A percentile compares a stretch with the other conserved stretches of the same genome.
Conservation (phyloP, 2,888 invertebrate species). For the Spisula subtruncata region DNA sequence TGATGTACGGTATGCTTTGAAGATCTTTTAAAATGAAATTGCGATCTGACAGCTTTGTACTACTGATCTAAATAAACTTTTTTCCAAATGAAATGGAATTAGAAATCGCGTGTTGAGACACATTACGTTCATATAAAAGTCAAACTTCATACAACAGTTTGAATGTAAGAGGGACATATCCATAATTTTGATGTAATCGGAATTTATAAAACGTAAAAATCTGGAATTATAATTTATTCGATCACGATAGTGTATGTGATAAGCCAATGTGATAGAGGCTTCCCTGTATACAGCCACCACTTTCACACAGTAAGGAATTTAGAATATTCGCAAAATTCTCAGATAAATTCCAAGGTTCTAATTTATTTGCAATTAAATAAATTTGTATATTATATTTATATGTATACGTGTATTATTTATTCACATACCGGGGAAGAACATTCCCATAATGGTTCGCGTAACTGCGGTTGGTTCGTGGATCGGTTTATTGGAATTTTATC, state of each 20-base stretch:
- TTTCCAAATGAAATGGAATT: neutral
- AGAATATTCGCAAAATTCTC: neutral
- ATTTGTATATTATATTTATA: neutral
- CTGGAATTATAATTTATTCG: neutral
- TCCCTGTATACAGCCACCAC: neutral
- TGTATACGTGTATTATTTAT: neutral
- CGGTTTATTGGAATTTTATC: slow-evolving; percentile 25
- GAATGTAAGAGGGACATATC: neutral
- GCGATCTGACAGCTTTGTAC: neutral
- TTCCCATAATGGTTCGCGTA: neutral
- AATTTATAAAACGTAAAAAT: neutral
- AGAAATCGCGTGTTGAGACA: neutral
- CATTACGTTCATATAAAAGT: neutral
- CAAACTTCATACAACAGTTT: neutral
- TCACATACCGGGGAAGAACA: neutral
- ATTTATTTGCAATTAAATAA: slow-evolving; percentile 14
- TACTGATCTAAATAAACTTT: neutral
- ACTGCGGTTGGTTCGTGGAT: neutral
- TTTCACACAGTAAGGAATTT: slow-evolving; percentile 5
- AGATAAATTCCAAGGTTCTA: neutral
- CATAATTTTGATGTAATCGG: neutral
- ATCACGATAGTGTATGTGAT: neutral
- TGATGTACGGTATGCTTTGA: neutral
- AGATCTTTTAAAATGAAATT: neutral
- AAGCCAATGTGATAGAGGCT: neutral